Evolutionary conservation across 2,113 vertebrate genomes (phyloP).

Genomic region (Antennarius striatus): DNA sequence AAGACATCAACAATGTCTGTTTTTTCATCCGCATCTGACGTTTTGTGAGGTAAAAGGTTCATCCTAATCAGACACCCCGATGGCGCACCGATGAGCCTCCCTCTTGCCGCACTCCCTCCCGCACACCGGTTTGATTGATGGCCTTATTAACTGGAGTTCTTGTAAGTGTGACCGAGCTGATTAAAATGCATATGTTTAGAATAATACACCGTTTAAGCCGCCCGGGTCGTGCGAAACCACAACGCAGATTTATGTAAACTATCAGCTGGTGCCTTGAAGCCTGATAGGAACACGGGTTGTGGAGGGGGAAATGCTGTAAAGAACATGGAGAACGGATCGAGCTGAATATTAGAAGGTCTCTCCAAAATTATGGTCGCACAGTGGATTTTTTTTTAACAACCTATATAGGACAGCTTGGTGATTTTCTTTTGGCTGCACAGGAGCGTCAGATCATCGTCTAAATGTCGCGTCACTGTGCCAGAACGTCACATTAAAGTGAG

Average conservation of each 20-base stretch:
- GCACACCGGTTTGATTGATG: constrained; percentile 88
- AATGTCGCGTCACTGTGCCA: no score
- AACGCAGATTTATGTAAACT: constrained; percentile 78
- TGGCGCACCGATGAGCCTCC: constrained; percentile 3
- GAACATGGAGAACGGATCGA: no score
- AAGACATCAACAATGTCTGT: no score
- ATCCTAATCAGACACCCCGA: constrained; percentile 50
- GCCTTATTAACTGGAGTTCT: constrained; percentile 99
- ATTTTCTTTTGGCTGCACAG: no score
- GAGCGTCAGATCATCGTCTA: no score
- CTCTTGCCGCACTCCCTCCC: constrained; percentile 4
- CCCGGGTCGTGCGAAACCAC: constrained; percentile 64
- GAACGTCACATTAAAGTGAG: constrained; percentile 34
- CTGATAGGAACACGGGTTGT: constrained; percentile 54
- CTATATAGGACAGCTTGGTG: no score
- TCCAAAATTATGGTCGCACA: no score
- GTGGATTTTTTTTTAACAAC: no score
- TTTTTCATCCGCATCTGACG: neutral
- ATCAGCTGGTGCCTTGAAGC: constrained; percentile 67
- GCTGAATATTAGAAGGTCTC: neutral
- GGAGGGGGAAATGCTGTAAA: constrained; percentile 52
- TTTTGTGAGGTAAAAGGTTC: constrained; percentile 36
- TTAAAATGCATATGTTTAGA: constrained; percentile 99
- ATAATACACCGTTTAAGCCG: constrained; percentile 97
- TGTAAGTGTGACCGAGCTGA: constrained; percentile 99